phyloP scores from a whole-genome alignment of 2,888 invertebrate genomes.

The Isotomurus palustris region DNA sequence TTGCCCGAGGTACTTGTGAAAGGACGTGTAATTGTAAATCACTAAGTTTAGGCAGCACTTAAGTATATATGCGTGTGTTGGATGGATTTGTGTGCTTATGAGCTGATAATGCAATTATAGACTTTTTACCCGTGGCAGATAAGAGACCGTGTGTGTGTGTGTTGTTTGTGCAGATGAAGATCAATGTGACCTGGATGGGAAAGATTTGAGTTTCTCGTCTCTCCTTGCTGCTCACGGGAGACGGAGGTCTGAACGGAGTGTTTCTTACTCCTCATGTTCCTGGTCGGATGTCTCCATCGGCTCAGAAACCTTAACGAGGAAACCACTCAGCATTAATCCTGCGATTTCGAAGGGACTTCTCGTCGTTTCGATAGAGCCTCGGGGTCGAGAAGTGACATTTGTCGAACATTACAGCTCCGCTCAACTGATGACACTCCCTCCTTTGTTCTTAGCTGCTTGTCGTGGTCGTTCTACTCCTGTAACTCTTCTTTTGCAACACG shows the following conservation, averaged over 20 bases:
- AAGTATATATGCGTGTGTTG: too few species aligned
- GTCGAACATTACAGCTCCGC: conserved; percentile 54
- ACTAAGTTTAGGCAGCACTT: too few species aligned
- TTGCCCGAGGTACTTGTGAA: too few species aligned
- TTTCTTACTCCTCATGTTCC: conserved; percentile 46
- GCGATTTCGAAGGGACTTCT: conserved; percentile 45
- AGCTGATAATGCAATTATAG: too few species aligned
- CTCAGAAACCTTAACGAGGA: conserved; percentile 44
- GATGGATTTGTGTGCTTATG: too few species aligned
- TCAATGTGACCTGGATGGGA: conserved; percentile 45
- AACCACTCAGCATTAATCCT: conserved; percentile 45
- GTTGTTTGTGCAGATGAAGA: conserved; percentile 41
- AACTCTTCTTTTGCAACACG: conserved; percentile 56
- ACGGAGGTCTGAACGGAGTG: conserved; percentile 45
- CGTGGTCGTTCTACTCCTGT: conserved; percentile 55
- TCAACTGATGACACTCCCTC: conserved; percentile 56
- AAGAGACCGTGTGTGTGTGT: too few species aligned
- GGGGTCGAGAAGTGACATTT: conserved; percentile 47
- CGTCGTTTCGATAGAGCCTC: conserved; percentile 46
- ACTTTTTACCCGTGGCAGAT: too few species aligned
- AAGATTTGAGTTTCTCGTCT: conserved; percentile 46
- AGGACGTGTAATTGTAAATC: too few species aligned
- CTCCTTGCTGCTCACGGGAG: conserved; percentile 46
- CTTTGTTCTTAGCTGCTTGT: conserved; percentile 58
- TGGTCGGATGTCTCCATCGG: conserved; percentile 47